phyloP scores from a whole-genome alignment of 2,888 invertebrate species.

The Alloscopus bannaensis region DNA sequence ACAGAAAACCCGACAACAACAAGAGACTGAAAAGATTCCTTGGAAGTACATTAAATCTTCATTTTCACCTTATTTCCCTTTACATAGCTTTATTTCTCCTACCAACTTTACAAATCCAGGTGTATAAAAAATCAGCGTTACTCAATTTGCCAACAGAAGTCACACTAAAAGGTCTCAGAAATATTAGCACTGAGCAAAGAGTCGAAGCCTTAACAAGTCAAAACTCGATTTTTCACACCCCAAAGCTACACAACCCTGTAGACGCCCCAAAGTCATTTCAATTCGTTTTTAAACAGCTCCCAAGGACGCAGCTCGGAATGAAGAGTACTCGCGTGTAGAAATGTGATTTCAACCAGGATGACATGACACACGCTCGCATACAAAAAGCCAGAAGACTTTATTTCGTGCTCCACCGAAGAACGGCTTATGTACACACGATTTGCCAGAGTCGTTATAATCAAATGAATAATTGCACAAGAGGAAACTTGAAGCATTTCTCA shows the following conservation, averaged over 20 bases:
- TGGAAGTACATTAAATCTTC: slow-evolving; percentile 51
- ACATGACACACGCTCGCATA: not conserved
- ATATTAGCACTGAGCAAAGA: not conserved
- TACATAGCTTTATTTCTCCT: not conserved
- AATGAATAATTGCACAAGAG: slow-evolving; percentile 9
- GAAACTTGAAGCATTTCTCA: not conserved
- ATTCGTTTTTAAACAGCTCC: not conserved
- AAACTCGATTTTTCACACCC: not conserved
- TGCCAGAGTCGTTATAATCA: not conserved
- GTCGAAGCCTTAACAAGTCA: not conserved
- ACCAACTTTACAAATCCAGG: too few species aligned
- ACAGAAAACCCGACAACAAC: not conserved
- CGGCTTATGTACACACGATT: not conserved
- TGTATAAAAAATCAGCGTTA: too few species aligned
- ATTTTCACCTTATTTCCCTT: slow-evolving; percentile 22
- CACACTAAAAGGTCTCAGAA: not conserved
- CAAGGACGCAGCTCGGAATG: not conserved
- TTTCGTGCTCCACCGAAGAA: not conserved
- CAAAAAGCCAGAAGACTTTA: not conserved
- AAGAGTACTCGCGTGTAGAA: not conserved
- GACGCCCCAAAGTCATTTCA: too few species aligned
- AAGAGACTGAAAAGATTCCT: slow-evolving; percentile 14
- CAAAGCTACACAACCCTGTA: too few species aligned
- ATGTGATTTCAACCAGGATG: not conserved
- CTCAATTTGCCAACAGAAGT: not conserved